Percentiles rank a stretch among this genome's conserved stretches.
phyloP scores from a whole-genome alignment of 2,888 invertebrate genomes.

The Pelosia muscerda region DNA sequence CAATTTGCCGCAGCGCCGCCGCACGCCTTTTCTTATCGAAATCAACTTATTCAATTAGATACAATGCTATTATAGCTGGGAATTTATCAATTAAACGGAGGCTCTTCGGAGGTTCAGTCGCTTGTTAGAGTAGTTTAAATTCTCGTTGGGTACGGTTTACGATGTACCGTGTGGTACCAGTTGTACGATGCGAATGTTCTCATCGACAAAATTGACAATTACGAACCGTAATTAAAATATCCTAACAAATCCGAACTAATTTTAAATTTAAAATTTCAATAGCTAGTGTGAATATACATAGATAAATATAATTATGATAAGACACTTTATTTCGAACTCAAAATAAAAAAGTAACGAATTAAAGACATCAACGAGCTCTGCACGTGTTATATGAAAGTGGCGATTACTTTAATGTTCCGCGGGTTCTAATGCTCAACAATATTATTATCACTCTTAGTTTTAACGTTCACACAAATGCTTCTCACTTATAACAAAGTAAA shows the following conservation, averaged over 20 bases:
- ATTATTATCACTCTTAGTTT: too few relatives aligned
- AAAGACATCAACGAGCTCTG: conserved; percentile 4
- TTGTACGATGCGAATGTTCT: background rate
- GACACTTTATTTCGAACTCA: background rate
- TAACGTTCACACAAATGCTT: too few relatives aligned
- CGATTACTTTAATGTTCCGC: too few relatives aligned
- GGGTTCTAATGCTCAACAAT: too few relatives aligned
- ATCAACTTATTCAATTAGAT: conserved; percentile 75
- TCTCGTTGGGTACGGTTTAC: conserved; percentile 31
- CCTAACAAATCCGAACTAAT: too few relatives aligned
- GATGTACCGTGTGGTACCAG: background rate
- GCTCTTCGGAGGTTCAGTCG: conserved; percentile 49
- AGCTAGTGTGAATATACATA: too few relatives aligned
- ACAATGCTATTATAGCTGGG: conserved; percentile 64
- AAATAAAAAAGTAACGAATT: background rate
- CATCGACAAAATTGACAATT: background rate
- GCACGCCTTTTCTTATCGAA: conserved; percentile 78
- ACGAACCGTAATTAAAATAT: too few relatives aligned
- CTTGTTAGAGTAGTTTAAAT: conserved; percentile 50
- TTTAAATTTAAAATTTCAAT: too few relatives aligned
- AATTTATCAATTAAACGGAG: conserved; percentile 69
- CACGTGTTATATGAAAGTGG: background rate
- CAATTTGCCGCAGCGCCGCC: conserved; percentile 81
- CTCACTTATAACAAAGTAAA: too few relatives aligned
- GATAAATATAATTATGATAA: too few relatives aligned